Evolutionary conservation across 2,113 vertebrate genomes (phyloP), one percentile per base, ranked within the genome.

Genomic region (Axis porcinus): DNA sequence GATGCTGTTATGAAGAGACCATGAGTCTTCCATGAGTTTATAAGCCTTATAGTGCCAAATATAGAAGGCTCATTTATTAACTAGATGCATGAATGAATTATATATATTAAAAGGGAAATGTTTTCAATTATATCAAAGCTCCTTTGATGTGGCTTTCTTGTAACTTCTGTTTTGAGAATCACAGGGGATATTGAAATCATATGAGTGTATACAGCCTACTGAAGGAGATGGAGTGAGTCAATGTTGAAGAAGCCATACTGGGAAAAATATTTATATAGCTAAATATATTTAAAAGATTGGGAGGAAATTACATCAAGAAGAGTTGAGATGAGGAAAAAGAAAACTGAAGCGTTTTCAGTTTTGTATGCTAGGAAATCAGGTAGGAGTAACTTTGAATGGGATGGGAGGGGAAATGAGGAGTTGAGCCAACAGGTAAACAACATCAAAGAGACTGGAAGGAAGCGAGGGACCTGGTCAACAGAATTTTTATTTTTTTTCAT

Each of bases 121-220:
- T 40, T 94, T 95, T 88, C 12, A 50, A 78, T 88, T 62, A 79
- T 92, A 62, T 92, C n/a, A 74, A 91, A 76, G 13, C 12, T 58
- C 23, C 58, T 95, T 91, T 91, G 67, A 88, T 91, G 50, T 95
- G 47, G 33, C 28, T 93, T 57, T 93, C 33, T 89, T 96, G 3
- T 67, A 89, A 70, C 17, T 54, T 96, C 40, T 95, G 47, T 33
- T 67, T 97, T 96, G 83, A 16, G 27, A 97, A 89, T 70, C 64
- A 50, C 15, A 86, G 28, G 50, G 84, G 15, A 58, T 83, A 83
- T 7, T 86, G 60, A 96, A 93, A 91, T 93, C 33, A 84, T 60
- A 21, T 89, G 27, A 82, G 33, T 74, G 4, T 50, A 87, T 33
- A 76, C 28, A 81, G 4, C 30, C 55, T 52, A 76, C 13, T 55